Base-by-base conservation (phyloP, 2,888 invertebrate genomes). In the Tridacna gigas region DNA sequence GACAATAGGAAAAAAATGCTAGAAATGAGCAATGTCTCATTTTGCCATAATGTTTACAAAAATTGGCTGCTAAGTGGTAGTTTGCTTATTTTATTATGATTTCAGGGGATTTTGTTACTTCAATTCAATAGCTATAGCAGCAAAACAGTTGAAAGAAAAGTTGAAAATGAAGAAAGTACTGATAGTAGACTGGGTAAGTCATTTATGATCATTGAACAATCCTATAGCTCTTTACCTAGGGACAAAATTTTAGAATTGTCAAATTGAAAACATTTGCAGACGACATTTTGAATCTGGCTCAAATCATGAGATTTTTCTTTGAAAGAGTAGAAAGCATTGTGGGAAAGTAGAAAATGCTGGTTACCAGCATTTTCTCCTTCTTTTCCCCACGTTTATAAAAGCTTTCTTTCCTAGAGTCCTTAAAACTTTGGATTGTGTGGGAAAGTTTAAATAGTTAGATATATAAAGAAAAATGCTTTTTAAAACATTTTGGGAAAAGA, bases 71-170 rank as follows among this genome's bases (percentile, higher is more conserved):
- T n/a, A n/a, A n/a, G n/a, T n/a, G n/a, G n/a, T n/a, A n/a, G 2
- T 37, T 4, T 37, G 2, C 3, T 37, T 37, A 37, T 37, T 37
- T 7, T 4, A 37, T 37, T 37, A 37, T 37, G 37, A 37, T 37
- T 37, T 37, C 37, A 95, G 95, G 95, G 99, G 99, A 78, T 99
- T 99, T 96, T 99, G 99, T 95, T 99, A 98, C 96, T 99, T 99
- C 96, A 99, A 99, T 96, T 98, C 98, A 79, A 97, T 99, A 79
- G 98, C 99, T 74, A 97, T 99, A 91, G 98, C 99, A 74, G 98
- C 99, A 26, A 97, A 97, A 93, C 96, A 98, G 86, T 96, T 99
- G 86, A 97, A 97, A 94, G 97, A 97, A 91, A 96, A 97, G 90
- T 96, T 97, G 89, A 97, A 97, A 90, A 96, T 98, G 90, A 97